Base-by-base conservation (phyloP, 2,113 vertebrate genomes). In the Xyrauchen texanus region DNA sequence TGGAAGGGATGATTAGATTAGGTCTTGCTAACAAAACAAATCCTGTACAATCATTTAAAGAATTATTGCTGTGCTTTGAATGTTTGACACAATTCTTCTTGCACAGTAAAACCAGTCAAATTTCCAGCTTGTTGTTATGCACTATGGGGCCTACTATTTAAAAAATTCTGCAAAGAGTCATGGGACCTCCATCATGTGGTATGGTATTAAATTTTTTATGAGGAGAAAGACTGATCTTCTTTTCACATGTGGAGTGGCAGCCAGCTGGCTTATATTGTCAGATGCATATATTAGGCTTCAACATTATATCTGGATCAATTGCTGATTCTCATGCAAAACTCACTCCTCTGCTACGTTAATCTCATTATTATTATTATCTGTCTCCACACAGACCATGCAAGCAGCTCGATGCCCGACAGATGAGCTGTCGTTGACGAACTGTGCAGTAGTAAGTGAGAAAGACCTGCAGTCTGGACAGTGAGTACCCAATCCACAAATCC, bases 401-500 rank as follows among this genome's bases (percentile, higher is more conserved):
- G 98, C 96, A 44, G 96, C 95, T 0, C 92, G 97, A 71, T 99
- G 98, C 90, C 98, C 98, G 62, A 99, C 98, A 0, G 98, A 99
- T 13, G 98, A 99, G 75, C 93, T 99, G 80, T 99, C 98, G 0
- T 82, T 99, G 83, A 96, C 94, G 78, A 99, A 99, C 88, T 99
- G 98, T 57, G 97, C 96, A 8, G 98, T 99, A 88, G 95, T 98
- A 82, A 98, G 90, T 3, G 98, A 99, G 90, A 98, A 96, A 89
- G 98, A 99, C 79, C 96, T 98, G 89, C 95, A 94, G 68, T 94
- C 96, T 67, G 96, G 96, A 88, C 95, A 95, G 98, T 99, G 90
- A 97, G 98, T 70, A 55, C 15, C 68, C 58, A 51, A 42, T n/a
- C 51, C 12, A 66, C 63, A 61, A 21, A 71, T 34, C 15, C 72